A percentile compares a stretch with the other conserved stretches of the same genome.
Conservation (phyloP, 2,797 vertebrate genomes). For the Bradypus variegatus region DNA sequence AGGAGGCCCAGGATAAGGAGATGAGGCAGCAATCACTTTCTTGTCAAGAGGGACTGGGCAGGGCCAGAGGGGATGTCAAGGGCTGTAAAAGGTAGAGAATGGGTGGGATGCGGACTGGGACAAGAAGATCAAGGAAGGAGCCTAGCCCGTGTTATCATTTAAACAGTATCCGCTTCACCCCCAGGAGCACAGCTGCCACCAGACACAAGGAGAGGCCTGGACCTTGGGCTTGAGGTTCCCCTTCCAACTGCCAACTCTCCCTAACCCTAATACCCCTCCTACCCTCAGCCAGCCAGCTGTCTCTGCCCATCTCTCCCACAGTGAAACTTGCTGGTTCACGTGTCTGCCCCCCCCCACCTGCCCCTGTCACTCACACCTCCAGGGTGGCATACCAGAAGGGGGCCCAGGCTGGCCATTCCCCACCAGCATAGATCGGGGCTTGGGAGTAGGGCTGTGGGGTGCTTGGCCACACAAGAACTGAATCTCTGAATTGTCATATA, state of each 20-base stretch:
- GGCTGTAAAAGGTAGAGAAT: neutral
- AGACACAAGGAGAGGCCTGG: neutral
- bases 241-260: neutral
- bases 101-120: neutral
- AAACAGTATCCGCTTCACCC: neutral
- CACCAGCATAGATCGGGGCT: neutral
- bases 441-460: neutral
- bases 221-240: neutral
- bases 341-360: slow-evolving; percentile 51
- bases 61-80: neutral
- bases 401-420: neutral
- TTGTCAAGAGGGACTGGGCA: neutral
- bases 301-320: slow-evolving; percentile 41
- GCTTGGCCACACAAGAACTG: neutral
- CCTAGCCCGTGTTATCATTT: neutral
- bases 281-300: slow-evolving; percentile 7
- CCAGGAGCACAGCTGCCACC: neutral
- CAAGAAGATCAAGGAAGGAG: neutral
- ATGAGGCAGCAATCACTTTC: neutral
- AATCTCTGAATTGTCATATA: neutral
- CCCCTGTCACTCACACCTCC: slow-evolving; percentile 58
- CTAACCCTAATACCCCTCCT: slow-evolving; percentile 7
- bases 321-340: neutral
- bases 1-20: neutral
- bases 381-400: neutral